Evolutionary conservation across 2,888 invertebrate species (phyloP), one percentile per base, ranked within the genome.

Genomic region (Dynastes tityus): DNA sequence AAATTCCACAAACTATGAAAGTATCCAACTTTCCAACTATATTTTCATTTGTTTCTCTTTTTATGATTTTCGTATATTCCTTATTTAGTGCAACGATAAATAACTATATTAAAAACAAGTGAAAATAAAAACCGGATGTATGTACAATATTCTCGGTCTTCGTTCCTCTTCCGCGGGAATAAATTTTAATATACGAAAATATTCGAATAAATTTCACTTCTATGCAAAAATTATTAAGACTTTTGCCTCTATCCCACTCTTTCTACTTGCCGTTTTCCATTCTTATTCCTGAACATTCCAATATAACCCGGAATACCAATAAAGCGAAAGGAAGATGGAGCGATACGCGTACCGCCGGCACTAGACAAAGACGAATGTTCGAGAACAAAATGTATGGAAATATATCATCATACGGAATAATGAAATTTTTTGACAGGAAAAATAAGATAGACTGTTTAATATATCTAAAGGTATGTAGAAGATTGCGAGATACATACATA

Each of bases 381-480:
- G 61, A 78, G 79, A 80, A 80, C 75, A 79, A 80, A 82, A 81
- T 82, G 82, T 84, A 84, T 82, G 84, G 85, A 87, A 85, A 88
- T 87, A 87, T 87, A 87, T 88, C 87, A 87, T 87, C 87, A 87
- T 87, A 86, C 84, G 83, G 85, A 86, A 87, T 88, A 88, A 88
- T 87, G 87, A 88, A 87, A 87, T 87, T 88, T 87, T 85, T 87
- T 85, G 84, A 84, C 85, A 84, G 83, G 84, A 84, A 85, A 87
- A 87, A 88, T 87, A 86, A 86, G 86, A 87, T 87, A 87, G 86
- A 87, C 87, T 87, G 86, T 87, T 87, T 87, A 87, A 87, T 87
- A 74, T 74, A 87, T 86, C 85, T 83, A 84, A 85, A 86, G 85
- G 86, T 87, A 87, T 87, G 86, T 86, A 83, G 86, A 82, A 87